Percentiles rank a stretch among this genome's conserved stretches.
These are phyloP conservation scores for Lutjanus argentimaculatus DNA, from an alignment of 2,797 vertebrate genomes.

Conservation along the genomic window DNA sequence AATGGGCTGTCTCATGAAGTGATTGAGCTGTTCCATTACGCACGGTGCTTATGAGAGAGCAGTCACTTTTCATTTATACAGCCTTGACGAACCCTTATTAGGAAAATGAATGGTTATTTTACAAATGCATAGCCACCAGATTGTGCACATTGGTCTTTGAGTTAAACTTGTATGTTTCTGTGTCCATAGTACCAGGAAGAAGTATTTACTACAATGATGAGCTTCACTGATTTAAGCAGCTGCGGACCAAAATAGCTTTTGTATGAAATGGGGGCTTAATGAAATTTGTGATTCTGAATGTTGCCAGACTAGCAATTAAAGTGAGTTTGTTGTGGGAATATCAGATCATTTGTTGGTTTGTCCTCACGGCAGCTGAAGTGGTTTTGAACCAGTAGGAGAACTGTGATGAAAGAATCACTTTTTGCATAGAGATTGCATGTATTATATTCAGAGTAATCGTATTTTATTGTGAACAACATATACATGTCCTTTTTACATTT, in stretches of 20 bases:
- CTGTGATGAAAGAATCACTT: no score
- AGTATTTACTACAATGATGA: conserved; percentile 33
- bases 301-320: conserved; percentile 6
- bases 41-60: conserved; percentile 38
- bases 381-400: background rate
- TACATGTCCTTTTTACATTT: no score
- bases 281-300: conserved; percentile 17
- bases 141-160: conserved; percentile 33
- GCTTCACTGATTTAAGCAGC: conserved; percentile 46
- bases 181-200: conserved; percentile 24
- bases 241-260: conserved; percentile 33
- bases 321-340: background rate
- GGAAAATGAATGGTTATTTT: conserved; percentile 49
- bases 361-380: conserved; percentile 6
- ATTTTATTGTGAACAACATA: no score
- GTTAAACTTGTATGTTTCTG: conserved; percentile 33
- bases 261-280: conserved; percentile 4
- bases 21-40: conserved; percentile 59
- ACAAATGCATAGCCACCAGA: conserved; percentile 26
- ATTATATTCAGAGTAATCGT: no score
- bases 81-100: conserved; percentile 39
- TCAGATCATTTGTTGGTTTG: background rate
- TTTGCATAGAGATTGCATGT: no score
- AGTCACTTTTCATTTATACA: conserved; percentile 57
- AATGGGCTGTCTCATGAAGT: conserved; percentile 35